Conservation (phyloP, 2,113 vertebrate species). For the Morone chrysops region DNA sequence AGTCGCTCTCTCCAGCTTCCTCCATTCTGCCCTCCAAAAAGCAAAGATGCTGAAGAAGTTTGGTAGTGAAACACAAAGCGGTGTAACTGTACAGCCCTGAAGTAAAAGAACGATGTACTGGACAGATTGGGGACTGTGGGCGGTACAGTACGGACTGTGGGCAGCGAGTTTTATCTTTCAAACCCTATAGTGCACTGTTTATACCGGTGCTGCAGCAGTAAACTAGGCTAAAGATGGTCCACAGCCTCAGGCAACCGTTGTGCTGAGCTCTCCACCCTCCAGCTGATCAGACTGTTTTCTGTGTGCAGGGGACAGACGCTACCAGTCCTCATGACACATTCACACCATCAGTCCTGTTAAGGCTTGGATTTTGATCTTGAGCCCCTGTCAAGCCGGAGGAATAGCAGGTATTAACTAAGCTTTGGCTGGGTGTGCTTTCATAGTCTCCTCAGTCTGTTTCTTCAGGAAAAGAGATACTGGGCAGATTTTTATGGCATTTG, state of each 20-base stretch:
- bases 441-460: too few relatives aligned
- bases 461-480: too few relatives aligned
- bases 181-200: not conserved
- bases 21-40: not conserved
- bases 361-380: not conserved
- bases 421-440: too few relatives aligned
- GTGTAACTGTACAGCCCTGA: not conserved
- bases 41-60: not conserved
- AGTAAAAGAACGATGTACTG: not conserved
- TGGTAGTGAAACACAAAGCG: not conserved
- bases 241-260: constrained; percentile 3
- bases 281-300: constrained; percentile 11
- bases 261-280: constrained; percentile 7
- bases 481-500: too few relatives aligned
- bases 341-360: not conserved
- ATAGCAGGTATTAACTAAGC: not conserved
- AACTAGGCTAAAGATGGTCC: constrained; percentile 18
- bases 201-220: not conserved
- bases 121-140: constrained; percentile 28
- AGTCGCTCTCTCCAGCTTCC: not conserved
- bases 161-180: constrained; percentile 6
- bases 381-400: not conserved
- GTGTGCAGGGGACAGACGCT: not conserved
- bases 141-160: not conserved
- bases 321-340: not conserved